These are phyloP conservation scores for Okamejei kenojei DNA, from an alignment of 2,797 vertebrate genomes.

Conservation along the genomic window DNA sequence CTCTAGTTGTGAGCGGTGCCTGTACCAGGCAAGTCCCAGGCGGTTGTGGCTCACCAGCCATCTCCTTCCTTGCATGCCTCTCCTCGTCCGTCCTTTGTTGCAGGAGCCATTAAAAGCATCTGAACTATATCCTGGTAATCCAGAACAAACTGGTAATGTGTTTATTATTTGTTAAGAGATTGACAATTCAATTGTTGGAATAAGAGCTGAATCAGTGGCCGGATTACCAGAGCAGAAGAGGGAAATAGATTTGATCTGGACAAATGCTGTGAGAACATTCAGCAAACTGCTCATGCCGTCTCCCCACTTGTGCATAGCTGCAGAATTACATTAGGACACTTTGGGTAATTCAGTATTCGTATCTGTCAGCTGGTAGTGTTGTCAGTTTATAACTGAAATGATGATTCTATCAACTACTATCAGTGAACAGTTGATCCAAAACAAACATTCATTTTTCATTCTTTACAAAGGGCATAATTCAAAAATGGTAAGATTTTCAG, in stretches of 20 bases:
- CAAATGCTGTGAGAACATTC: neutral
- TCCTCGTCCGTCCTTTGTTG: neutral
- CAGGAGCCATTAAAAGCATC: neutral
- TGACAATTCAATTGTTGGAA: neutral
- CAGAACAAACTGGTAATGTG: neutral
- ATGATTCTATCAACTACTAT: slow-evolving; percentile 18
- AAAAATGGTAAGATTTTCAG: neutral
- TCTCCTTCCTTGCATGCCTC: no score
- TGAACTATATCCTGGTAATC: neutral
- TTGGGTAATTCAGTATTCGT: neutral
- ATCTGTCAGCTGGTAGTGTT: neutral
- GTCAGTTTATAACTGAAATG: neutral
- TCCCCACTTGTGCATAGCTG: neutral
- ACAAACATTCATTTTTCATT: neutral
- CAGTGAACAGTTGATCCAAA: slow-evolving; percentile 5
- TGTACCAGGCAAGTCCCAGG: no score
- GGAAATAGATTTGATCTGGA: neutral
- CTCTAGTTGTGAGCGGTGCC: no score
- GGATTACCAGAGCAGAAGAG: neutral
- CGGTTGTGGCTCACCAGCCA: no score
- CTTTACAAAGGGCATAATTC: neutral
- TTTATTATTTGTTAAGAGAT: neutral
- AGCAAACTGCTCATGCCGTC: neutral
- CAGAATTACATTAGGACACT: neutral
- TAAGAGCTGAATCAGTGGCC: neutral